phyloP scores from a whole-genome alignment of 2,888 invertebrate species.

The Drosophila cognata region DNA sequence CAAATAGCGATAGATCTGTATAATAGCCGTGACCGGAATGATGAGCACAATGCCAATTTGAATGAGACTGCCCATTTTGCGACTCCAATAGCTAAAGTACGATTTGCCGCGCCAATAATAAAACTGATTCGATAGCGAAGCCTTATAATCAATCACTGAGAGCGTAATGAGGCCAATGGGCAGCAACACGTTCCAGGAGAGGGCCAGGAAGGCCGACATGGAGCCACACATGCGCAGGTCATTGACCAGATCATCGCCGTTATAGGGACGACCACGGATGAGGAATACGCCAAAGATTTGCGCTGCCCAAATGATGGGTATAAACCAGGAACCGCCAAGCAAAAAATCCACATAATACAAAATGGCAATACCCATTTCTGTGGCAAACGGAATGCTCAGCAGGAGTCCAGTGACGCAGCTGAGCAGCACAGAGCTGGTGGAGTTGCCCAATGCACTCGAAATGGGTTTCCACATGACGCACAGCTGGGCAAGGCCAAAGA shows the following conservation, averaged over 20 bases:
- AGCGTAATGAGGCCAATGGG: constrained; percentile 92
- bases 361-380: constrained; percentile 93
- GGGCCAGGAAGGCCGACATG: constrained; percentile 89
- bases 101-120: constrained; percentile 89
- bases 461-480: constrained; percentile 96
- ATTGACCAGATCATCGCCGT: constrained; percentile 87
- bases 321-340: constrained; percentile 94
- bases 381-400: constrained; percentile 93
- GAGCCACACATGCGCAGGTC: constrained; percentile 85
- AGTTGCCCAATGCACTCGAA: constrained; percentile 91
- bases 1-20: constrained; percentile 91
- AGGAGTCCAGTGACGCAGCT: constrained; percentile 94
- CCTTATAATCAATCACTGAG: constrained; percentile 90
- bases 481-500: constrained; percentile 95
- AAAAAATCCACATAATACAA: constrained; percentile 94
- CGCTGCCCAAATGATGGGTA: constrained; percentile 91
- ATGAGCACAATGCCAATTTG: constrained; percentile 91
- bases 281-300: constrained; percentile 93
- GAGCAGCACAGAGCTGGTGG: constrained; percentile 90
- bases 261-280: constrained; percentile 94
- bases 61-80: constrained; percentile 91
- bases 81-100: constrained; percentile 93
- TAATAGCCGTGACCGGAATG: constrained; percentile 87
- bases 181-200: constrained; percentile 94
- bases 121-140: constrained; percentile 88